phyloP scores from a whole-genome alignment of 1,140 invertebrate species.

The Dufourea novaeangliae region DNA sequence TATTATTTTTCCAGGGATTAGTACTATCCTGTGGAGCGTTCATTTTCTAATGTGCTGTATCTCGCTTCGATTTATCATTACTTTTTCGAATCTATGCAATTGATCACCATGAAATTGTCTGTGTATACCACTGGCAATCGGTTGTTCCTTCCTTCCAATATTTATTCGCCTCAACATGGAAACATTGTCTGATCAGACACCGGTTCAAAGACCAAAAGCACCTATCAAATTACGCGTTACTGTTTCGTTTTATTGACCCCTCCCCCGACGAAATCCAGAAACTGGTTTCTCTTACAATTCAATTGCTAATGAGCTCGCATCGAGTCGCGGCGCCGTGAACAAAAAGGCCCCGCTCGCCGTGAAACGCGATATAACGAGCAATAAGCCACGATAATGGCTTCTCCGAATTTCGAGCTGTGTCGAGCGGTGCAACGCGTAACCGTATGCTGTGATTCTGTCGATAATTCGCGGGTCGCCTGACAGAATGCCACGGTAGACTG shows the following conservation, averaged over 20 bases:
- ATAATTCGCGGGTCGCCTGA: conserved; percentile 32
- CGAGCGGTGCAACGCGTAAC: conserved; percentile 18
- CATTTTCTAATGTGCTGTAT: too few relatives aligned
- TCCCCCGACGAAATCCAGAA: too few relatives aligned
- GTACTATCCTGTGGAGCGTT: too few relatives aligned
- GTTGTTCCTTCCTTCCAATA: too few relatives aligned
- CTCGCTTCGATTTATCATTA: too few relatives aligned
- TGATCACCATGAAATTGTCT: too few relatives aligned
- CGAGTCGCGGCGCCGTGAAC: not conserved
- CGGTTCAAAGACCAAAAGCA: too few relatives aligned
- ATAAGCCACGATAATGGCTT: conserved; percentile 37
- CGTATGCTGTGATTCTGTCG: conserved; percentile 34
- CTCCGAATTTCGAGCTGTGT: conserved; percentile 12
- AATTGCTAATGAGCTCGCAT: conserved; percentile 33
- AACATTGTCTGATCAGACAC: not conserved
- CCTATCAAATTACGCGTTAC: too few relatives aligned
- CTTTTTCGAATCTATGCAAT: too few relatives aligned
- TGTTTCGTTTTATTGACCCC: conserved; percentile 5
- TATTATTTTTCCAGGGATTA: too few relatives aligned
- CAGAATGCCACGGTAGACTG: conserved; percentile 22
- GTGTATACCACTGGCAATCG: too few relatives aligned
- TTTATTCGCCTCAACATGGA: too few relatives aligned
- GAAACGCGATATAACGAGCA: conserved; percentile 38
- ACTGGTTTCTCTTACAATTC: conserved; percentile 37
- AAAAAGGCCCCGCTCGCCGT: not conserved